Percentiles rank a stretch among this genome's conserved stretches.
Evolutionary conservation across 2,113 vertebrate species (phyloP).

Genomic region (Progne subis): DNA sequence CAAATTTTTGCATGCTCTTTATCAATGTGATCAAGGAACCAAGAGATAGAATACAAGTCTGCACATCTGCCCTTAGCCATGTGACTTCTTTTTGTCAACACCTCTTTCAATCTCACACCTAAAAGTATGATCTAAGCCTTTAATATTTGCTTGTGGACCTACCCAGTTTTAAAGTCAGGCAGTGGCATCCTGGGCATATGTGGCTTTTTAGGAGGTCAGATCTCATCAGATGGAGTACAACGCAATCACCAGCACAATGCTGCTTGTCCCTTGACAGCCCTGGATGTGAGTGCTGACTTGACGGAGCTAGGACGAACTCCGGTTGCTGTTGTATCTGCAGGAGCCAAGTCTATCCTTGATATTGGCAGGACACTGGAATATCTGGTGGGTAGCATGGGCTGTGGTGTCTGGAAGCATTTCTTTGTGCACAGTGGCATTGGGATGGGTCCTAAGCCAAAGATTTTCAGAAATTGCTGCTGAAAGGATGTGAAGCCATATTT

Average conservation of each 20-base stretch:
- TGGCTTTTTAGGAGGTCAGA: neutral
- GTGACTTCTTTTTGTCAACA: neutral
- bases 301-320: constrained; percentile 89
- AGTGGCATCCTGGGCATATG: neutral
- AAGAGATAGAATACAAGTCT: neutral
- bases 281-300: constrained; percentile 90
- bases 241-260: neutral
- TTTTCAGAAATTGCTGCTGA: neutral
- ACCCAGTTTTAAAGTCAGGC: neutral
- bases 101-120: neutral
- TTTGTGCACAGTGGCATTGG: neutral
- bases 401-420: neutral
- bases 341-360: constrained; percentile 90
- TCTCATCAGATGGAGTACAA: neutral
- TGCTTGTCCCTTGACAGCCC: constrained; percentile 69
- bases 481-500: neutral
- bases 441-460: neutral
- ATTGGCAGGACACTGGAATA: constrained; percentile 89
- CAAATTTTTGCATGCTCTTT: neutral
- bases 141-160: neutral
- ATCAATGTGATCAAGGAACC: neutral
- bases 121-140: neutral
- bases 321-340: constrained; percentile 86
- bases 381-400: constrained; percentile 74
- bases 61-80: neutral